Conservation (phyloP, 2,797 vertebrate species). For the Lacerta viridis region DNA sequence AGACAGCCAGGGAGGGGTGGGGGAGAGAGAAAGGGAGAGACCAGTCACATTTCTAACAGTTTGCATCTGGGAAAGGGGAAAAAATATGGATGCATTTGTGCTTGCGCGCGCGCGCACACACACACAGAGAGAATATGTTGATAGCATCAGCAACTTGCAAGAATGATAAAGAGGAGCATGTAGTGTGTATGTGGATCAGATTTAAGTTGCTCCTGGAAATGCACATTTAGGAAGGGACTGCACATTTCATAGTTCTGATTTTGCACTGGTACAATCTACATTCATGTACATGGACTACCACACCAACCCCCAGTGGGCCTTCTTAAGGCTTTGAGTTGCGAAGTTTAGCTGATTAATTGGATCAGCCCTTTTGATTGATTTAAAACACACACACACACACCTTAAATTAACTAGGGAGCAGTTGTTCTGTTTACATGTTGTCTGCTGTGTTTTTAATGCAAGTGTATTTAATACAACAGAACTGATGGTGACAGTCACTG, state of each 20-base stretch:
- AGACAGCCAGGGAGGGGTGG: slow-evolving; percentile 69
- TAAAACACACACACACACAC: no score
- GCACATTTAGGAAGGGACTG: background rate
- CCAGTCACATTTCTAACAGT: slow-evolving; percentile 82
- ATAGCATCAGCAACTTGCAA: slow-evolving; percentile 76
- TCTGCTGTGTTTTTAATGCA: no score
- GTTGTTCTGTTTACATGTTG: no score
- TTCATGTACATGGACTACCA: background rate
- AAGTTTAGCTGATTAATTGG: background rate
- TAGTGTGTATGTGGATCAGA: slow-evolving; percentile 52
- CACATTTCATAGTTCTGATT: background rate
- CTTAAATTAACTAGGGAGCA: no score
- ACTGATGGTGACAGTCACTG: no score
- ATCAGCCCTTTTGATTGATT: background rate
- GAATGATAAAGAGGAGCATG: slow-evolving; percentile 71
- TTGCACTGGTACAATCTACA: background rate
- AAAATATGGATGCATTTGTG: background rate
- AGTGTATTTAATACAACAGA: no score
- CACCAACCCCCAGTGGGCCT: background rate
- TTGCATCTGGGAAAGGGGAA: slow-evolving; percentile 74
- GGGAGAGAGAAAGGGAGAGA: slow-evolving; percentile 72
- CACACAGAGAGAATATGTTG: slow-evolving; percentile 74
- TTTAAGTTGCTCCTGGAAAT: slow-evolving; percentile 72
- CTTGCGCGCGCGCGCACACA: background rate
- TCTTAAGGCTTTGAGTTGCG: background rate